A percentile compares a stretch with the other conserved stretches of the same genome.
These are phyloP conservation scores for Phymorhynchus buccinoides DNA, from an alignment of 1,140 invertebrate genomes.

Conservation along the genomic window DNA sequence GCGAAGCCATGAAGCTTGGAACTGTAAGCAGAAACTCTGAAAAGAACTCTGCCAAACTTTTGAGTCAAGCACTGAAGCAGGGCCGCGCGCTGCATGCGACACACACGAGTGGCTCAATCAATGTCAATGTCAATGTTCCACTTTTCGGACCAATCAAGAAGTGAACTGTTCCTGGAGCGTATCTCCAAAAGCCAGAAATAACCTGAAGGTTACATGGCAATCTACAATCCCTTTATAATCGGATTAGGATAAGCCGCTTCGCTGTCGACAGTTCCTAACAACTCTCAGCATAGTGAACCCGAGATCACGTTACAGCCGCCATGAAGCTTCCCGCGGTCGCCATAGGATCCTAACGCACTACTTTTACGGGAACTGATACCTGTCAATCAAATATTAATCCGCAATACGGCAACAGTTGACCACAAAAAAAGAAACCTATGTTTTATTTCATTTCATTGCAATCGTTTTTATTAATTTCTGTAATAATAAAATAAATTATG, in stretches of 20 bases:
- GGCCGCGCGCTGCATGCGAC: too few species aligned
- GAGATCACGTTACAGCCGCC: constrained; percentile 27
- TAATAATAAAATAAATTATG: too few species aligned
- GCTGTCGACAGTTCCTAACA: constrained; percentile 13
- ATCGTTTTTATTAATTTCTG: too few species aligned
- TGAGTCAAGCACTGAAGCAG: too few species aligned
- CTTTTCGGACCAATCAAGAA: too few species aligned
- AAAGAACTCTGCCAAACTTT: neutral
- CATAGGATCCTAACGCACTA: constrained; percentile 37
- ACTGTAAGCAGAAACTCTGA: neutral
- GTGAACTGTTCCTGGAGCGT: neutral
- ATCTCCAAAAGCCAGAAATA: neutral
- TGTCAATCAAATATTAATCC: neutral
- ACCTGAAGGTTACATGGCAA: neutral
- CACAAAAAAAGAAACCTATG: too few species aligned
- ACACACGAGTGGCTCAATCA: too few species aligned
- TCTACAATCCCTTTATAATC: neutral
- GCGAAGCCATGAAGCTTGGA: neutral
- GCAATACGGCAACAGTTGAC: neutral
- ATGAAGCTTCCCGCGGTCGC: constrained; percentile 26
- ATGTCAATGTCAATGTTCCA: too few species aligned
- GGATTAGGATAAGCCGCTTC: neutral
- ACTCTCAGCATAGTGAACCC: neutral
- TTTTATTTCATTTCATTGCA: too few species aligned
- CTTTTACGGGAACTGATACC: neutral